Evolutionary conservation across 1,140 invertebrate species (phyloP), one percentile per base, ranked within the genome.

Genomic region (Choristoneura fumiferana): DNA sequence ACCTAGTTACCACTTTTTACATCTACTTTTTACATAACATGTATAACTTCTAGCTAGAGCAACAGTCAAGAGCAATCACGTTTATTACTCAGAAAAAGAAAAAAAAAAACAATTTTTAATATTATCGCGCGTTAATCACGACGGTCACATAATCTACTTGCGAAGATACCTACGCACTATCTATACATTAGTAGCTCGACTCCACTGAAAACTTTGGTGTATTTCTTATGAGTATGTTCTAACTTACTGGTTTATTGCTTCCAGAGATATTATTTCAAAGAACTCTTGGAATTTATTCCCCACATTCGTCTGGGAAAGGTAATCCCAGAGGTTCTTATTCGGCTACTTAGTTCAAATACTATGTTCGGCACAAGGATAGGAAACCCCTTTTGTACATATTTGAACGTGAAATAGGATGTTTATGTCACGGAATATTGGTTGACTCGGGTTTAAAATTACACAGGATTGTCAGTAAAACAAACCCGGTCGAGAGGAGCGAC

Each of bases 231-330:
- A 78, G 75, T 78, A 67, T 75, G 70, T 76, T 78, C 76, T 67
- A 74, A 84, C 76, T 84, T 84, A 67, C 77, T 77, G 78, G 74
- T 82, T 84, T 84, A 84, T 84, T 74, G 73, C 79, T 72, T 76
- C 63, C 60, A 60, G 63, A 76, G 73, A 84, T 82, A 82, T 82
- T 82, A 84, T 84, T 82, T 84, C 75, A 82, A 80, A 77, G 76
- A 82, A 77, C 65, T 78, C 69, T 60, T 53, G 45, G 70, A 82
- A 84, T 81, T 82, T 82, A 81, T 82, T 78, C 65, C 66, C 55
- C 69, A 69, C 71, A 71, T 65, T 72, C 67, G 63, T 69, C 65
- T 67, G 64, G 62, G 69, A 65, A 66, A 76, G 63, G 73, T 78
- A 76, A 78, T 85, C 78, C 76, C 80, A 64, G 69, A 69, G 76